Evolutionary conservation across 2,797 vertebrate genomes (phyloP), one percentile per base, ranked within the genome.

Genomic region (Rhinichthys osculus): DNA sequence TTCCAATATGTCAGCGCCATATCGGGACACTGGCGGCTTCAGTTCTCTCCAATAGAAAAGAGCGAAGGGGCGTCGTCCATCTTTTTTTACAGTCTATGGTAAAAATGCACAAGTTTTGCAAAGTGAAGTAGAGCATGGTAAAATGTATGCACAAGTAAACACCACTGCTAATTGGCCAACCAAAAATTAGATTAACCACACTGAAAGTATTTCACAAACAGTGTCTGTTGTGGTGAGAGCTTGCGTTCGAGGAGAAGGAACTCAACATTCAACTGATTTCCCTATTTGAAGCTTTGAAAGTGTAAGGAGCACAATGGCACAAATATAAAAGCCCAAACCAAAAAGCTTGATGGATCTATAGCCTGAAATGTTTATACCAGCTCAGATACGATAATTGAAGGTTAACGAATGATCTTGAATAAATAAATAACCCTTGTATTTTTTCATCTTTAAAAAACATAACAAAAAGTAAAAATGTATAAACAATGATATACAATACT

Each of bases 181-280:
- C 52, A 62, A 8, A 62, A 83, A 72, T 57, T 11, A 76, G 70
- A 79, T 66, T n/a, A 88, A 83, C 62, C 66, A 81, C 73, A 82
- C 13, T 78, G 64, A 82, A 82, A 78, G 33, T 21, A 5, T 74
- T 64, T 73, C 42, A 73, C 27, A 78, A 82, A 72, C 52, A 73
- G 52, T 23, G 23, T 81, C 38, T 40, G 70, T 79, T 79, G 82
- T 81, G 64, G 62, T 82, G 27, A 84, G 27, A 70, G 70, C 73
- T 78, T 71, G n/a, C 38, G 13, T 27, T 72, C 44, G 4, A 78
- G 33, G 40, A 82, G 38, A 50, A 30, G 27, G 62, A 73, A 78
- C 78, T 89, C 79, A 52, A 85, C 35, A 27, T 89, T 88, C 19
- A 77, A n/a, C 35, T 40, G 47, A 64, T 73, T 83, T 85, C 33